Percentiles rank a stretch among this genome's conserved stretches.
phyloP scores from a whole-genome alignment of 2,888 invertebrate genomes.

The Anoncus sp. region DNA sequence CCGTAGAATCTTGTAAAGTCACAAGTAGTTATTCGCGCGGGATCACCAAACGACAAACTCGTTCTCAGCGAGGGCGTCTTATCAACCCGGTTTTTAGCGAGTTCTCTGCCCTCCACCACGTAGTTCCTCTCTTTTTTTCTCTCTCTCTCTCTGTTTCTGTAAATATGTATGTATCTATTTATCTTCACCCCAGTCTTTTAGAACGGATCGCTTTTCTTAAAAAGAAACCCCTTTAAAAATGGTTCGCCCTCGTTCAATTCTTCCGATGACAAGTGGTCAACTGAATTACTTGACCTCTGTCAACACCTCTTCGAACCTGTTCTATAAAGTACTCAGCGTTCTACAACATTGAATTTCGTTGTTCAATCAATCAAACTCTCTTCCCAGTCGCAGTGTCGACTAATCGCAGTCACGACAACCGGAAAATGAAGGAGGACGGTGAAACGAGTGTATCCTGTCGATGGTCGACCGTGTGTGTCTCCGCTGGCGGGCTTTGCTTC shows the following conservation, averaged over 20 bases:
- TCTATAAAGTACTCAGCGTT: not conserved
- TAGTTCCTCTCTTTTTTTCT: slow-evolving; percentile 7
- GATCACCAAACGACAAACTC: slow-evolving; percentile 46
- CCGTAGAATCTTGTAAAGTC: slow-evolving; percentile 49
- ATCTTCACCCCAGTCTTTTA: not conserved
- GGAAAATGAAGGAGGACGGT: slow-evolving; percentile 38
- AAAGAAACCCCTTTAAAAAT: not conserved
- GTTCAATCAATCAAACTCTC: slow-evolving; percentile 2
- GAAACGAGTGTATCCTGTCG: slow-evolving; percentile 53
- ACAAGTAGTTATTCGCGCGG: slow-evolving; percentile 43
- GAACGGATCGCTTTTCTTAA: not conserved
- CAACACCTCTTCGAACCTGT: not conserved
- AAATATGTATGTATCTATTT: not conserved
- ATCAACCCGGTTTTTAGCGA: slow-evolving; percentile 49
- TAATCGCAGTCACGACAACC: slow-evolving; percentile 6
- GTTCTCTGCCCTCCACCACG: slow-evolving; percentile 12
- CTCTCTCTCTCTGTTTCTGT: not conserved
- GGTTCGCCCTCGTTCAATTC: not conserved
- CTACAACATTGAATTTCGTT: not conserved
- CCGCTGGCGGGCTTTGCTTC: slow-evolving; percentile 23
- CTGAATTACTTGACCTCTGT: not conserved
- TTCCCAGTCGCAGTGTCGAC: not conserved
- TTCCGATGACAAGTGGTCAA: not conserved
- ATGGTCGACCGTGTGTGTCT: slow-evolving; percentile 53
- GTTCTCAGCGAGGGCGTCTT: slow-evolving; percentile 48